Percentiles rank a stretch among this genome's conserved stretches.
phyloP scores from a whole-genome alignment of 2,888 invertebrate species.

The Pterobdella sp. region DNA sequence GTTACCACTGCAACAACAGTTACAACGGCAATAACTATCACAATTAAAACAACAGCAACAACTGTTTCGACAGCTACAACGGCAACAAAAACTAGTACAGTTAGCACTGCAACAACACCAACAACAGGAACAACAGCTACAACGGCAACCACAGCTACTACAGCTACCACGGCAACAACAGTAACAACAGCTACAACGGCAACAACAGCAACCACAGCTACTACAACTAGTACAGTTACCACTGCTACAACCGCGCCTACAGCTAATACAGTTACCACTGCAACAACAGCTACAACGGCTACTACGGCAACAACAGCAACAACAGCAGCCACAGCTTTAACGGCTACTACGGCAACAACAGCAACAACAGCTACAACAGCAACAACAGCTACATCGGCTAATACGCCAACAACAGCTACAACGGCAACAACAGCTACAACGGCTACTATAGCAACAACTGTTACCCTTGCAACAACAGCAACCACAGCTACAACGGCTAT shows the following conservation, averaged over 20 bases:
- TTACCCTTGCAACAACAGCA: background rate
- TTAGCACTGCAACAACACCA: too few relatives aligned
- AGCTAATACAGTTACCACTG: background rate
- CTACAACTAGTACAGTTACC: background rate
- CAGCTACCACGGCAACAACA: too few relatives aligned
- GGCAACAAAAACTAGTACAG: too few relatives aligned
- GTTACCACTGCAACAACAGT: too few relatives aligned
- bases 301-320: background rate
- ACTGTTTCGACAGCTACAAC: too few relatives aligned
- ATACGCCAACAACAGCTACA: too few relatives aligned
- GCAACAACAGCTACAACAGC: background rate
- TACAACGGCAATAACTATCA: too few relatives aligned
- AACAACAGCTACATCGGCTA: background rate
- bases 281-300: conserved; percentile 2
- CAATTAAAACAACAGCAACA: too few relatives aligned
- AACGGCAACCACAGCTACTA: too few relatives aligned
- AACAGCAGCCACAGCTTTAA: background rate
- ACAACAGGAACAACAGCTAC: too few relatives aligned
- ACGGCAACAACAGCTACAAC: too few relatives aligned
- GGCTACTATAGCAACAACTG: background rate
- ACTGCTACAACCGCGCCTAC: background rate
- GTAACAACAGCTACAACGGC: background rate
- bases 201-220: background rate
- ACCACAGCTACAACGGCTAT: background rate
- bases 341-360: background rate